Evolutionary conservation across 2,888 invertebrate species (phyloP), one percentile per base, ranked within the genome.

Genomic region (Amphiduros pacificus): DNA sequence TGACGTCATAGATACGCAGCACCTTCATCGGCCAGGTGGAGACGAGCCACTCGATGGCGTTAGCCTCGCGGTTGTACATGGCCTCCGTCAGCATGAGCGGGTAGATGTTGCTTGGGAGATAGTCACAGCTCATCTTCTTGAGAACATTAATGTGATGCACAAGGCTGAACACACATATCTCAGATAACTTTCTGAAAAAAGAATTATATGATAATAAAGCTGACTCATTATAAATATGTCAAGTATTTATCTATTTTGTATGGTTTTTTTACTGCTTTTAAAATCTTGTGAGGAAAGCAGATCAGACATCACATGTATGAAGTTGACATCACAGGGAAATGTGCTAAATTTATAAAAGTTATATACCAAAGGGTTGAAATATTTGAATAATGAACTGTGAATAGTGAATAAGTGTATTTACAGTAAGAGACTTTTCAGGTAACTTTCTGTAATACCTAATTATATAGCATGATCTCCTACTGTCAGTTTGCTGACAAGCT

Each of bases 71-170:
- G 61, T 73, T 74, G n/a, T 73, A 71, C 20, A 77, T 77, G 55
- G 77, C 77, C 58, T 76, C 76, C 1, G 73, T 68, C 48, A 77
- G 60, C 41, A 77, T 59, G 14, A 66, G 55, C 1, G 76, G 77
- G 63, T 75, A 77, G 26, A 75, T 65, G 61, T 74, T 73, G 31
- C 62, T 65, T 5, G 77, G 77, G 40, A 73, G 62, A 11, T 58
- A 53, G 29, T 65, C 54, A 6, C 54, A 57, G 29, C 61, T 63
- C 53, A 69, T 61, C n/a, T 61, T 49, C 24, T 64, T 59, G 59
- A 74, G 64, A 1, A 67, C 60, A 2, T 51, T 48, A 3, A 69
- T 69, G 27, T 73, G 65, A 14, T 64, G 44, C 31, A 76, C 76
- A 32, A 77, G 62, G 14, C 67, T 61, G 50, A 68, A 68, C 64